Conservation (phyloP, 1,140 invertebrate species). For the Conus betulinus region DNA sequence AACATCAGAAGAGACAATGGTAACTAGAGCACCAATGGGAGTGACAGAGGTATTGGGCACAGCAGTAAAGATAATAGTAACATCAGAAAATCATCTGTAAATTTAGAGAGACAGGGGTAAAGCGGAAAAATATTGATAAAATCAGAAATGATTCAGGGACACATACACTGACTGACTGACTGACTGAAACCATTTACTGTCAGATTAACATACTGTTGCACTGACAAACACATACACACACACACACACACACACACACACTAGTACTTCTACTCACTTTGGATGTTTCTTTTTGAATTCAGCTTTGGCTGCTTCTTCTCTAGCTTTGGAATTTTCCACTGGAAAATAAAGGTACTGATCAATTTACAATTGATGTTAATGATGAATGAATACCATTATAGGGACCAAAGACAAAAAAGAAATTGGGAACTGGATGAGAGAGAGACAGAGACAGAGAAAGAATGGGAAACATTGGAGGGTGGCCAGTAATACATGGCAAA, state of each 20-base stretch:
- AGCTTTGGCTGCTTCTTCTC: neutral
- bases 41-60: too few species aligned
- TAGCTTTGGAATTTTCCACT: slow-evolving; percentile 23
- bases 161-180: neutral
- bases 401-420: neutral
- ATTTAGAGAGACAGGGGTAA: neutral
- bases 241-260: too few species aligned
- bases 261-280: slow-evolving; percentile 7
- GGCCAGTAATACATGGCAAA: neutral
- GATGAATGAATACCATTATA: neutral
- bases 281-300: slow-evolving; percentile 23
- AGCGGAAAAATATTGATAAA: neutral
- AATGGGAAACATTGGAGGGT: neutral
- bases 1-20: too few species aligned
- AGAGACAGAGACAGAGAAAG: slow-evolving; percentile 27
- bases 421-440: too few species aligned
- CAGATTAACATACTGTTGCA: too few species aligned
- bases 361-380: neutral
- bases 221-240: too few species aligned
- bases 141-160: neutral
- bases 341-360: neutral
- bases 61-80: too few species aligned
- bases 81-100: neutral
- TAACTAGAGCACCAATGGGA: too few species aligned
- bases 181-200: too few species aligned